These are phyloP conservation scores for Falcaria lacertinaria DNA, from an alignment of 2,888 invertebrate genomes.

Conservation along the genomic window DNA sequence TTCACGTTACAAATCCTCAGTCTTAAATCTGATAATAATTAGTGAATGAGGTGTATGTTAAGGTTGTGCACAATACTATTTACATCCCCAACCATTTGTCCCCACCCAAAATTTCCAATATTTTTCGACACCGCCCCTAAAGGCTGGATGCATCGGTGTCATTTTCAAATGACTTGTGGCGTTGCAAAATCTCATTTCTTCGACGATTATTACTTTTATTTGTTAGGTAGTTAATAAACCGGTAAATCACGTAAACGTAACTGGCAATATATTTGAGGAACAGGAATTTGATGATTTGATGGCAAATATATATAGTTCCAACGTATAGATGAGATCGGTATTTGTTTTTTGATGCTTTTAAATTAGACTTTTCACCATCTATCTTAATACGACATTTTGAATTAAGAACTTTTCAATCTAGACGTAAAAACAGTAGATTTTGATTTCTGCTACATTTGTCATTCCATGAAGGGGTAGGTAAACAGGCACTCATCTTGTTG, in stretches of 20 bases:
- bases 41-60: constrained; percentile 65
- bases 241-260: neutral
- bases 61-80: constrained; percentile 49
- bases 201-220: constrained; percentile 20
- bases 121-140: constrained; percentile 56
- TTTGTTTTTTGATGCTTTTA: no score
- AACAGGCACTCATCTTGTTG: neutral
- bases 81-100: constrained; percentile 25
- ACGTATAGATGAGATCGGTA: no score
- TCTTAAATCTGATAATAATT: constrained; percentile 55
- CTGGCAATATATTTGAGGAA: neutral
- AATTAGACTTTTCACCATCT: no score
- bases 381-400: no score
- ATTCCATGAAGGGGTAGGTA: neutral
- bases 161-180: constrained; percentile 61
- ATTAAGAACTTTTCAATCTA: no score
- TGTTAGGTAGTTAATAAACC: neutral
- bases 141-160: constrained; percentile 66
- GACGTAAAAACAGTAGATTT: no score
- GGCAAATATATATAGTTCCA: neutral
- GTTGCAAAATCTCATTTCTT: constrained; percentile 54
- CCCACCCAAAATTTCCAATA: constrained; percentile 25
- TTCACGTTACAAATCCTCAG: constrained; percentile 68
- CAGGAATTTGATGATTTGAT: neutral
- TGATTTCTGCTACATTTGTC: neutral